Base-by-base conservation (phyloP, 2,113 vertebrate species). In the Siniperca knerii region DNA sequence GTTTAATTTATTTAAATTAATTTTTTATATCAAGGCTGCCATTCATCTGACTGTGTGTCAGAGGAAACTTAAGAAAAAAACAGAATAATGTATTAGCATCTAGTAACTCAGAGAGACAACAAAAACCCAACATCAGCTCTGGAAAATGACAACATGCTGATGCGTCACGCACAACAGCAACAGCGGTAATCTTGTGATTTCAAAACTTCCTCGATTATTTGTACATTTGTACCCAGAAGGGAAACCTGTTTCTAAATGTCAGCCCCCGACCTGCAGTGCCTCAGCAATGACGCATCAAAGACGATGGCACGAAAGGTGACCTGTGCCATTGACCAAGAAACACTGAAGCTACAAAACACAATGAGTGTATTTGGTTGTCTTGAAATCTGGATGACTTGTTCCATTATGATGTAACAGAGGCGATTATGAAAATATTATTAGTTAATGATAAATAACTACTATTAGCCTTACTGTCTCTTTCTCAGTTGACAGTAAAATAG, bases 181-280 rank as follows among this genome's bases (percentile, higher is more conserved):
- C 20, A 37, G 1, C 0, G 1, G 25, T 1, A 48, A 48, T 20
- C 10, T 35, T n/a, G 15, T 4, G 21, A 37, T 72, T 72, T 72
- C 82, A 13, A 35, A 78, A 78, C 82, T 78, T 78, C 68, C 82
- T 46, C 37, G 4, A 1, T 12, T 0, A 0, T 29, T 40, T 44
- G 13, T 2, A 20, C n/a, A 21, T 71, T 50, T 48, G 50, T n/a
- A 16, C 62, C 1, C 20, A 50, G 20, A 66, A 0, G 23, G 37
- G 61, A 65, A 74, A 52, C 29, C 4, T 0, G 0, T 79, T 57
- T 73, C 46, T 15, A 54, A 80, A 72, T 11, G 8, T 35, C 42
- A 18, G 6, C 0, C 5, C 50, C 21, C 20, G 20, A 15, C 46
- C 35, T 33, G 42, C 25, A 6, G 35, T 0, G 25, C 4, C 46